phyloP scores from a whole-genome alignment of 37 sponge, comb jelly and placozoan genomes.

The Eunapius fragilis region DNA sequence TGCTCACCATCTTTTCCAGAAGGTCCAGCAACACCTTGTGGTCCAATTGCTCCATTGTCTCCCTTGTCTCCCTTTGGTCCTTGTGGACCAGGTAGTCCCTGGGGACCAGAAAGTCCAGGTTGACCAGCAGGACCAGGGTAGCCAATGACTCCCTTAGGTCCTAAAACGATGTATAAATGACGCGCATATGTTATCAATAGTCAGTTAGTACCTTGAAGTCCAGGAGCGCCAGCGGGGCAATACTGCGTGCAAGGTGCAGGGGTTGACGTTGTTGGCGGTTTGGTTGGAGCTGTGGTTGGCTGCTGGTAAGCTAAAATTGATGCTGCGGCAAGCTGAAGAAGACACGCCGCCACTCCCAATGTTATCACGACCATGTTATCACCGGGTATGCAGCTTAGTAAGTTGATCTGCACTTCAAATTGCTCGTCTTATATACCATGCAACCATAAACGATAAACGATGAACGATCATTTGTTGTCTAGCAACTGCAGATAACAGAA shows the following conservation, averaged over 20 bases:
- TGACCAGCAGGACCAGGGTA: background rate
- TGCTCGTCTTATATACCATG: too few species aligned
- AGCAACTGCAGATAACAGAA: too few species aligned
- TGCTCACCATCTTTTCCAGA: background rate
- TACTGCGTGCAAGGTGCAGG: background rate
- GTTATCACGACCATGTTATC: background rate
- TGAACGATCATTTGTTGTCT: too few species aligned
- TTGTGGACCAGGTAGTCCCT: constrained; percentile 60
- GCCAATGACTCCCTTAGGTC: background rate
- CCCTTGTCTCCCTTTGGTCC: constrained; percentile 53
- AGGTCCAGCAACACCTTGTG: constrained; percentile 33
- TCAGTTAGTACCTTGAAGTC: background rate
- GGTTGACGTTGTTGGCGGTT: background rate
- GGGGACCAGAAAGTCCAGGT: constrained; percentile 10
- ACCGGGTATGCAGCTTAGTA: too few species aligned
- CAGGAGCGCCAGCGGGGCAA: background rate
- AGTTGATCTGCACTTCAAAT: too few species aligned
- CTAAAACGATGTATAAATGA: background rate
- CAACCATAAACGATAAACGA: too few species aligned
- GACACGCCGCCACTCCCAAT: background rate
- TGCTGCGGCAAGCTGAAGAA: background rate
- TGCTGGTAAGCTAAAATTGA: background rate
- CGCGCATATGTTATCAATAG: background rate
- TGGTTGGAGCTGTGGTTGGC: background rate
- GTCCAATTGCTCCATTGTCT: constrained; percentile 29